phyloP scores from a whole-genome alignment of 2,113 vertebrate species.

The Capra hircus region DNA sequence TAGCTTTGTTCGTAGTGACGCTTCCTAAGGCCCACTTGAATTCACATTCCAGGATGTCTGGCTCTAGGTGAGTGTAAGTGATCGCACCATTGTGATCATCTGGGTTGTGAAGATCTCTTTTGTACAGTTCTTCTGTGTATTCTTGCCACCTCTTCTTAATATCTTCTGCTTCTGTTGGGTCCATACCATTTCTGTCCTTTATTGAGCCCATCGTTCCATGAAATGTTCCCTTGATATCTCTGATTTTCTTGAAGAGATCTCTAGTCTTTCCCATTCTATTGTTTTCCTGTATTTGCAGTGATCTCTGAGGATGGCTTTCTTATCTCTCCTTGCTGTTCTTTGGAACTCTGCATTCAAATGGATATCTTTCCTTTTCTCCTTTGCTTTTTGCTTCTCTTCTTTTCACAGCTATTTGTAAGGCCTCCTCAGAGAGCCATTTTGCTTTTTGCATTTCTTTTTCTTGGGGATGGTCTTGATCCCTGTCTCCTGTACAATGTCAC shows the following conservation, averaged over 20 bases:
- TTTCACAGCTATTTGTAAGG: background rate
- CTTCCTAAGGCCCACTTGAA: background rate
- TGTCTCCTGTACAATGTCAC: background rate
- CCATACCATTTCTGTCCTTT: background rate
- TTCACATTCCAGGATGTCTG: background rate
- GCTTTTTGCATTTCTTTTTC: background rate
- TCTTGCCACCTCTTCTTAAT: background rate
- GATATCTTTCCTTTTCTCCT: background rate
- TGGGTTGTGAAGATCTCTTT: background rate
- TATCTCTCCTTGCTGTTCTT: background rate
- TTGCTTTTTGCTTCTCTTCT: background rate
- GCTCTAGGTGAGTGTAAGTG: background rate
- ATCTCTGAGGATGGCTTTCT: background rate
- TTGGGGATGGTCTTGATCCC: background rate
- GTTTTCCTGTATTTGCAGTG: background rate
- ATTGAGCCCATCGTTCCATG: background rate
- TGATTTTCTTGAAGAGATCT: background rate
- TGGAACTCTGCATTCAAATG: background rate
- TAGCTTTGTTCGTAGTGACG: background rate
- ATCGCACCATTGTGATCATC: background rate
- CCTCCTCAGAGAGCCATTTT: background rate
- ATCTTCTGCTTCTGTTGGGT: background rate
- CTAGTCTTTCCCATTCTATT: background rate
- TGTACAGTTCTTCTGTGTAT: background rate
- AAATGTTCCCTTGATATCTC: background rate